Evolutionary conservation across 53 echinoderm and acorn worm genomes (phyloP), one percentile per base, ranked within the genome.

Genomic region (Holothuria scabra): DNA sequence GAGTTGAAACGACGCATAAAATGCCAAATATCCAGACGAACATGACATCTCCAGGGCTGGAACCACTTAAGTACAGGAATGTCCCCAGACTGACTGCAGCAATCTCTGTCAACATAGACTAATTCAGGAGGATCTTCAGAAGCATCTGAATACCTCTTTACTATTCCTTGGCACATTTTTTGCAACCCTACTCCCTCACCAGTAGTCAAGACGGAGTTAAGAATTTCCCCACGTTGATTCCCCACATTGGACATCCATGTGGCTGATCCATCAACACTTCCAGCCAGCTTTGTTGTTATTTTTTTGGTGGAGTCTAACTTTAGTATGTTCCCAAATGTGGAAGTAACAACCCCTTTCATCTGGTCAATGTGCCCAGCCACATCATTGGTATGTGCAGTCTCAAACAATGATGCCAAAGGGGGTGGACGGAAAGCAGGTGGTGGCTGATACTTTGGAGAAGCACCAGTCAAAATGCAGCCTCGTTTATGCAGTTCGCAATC

Each of bases 321-420:
- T n/a, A n/a, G n/a, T n/a, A n/a, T n/a, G n/a, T n/a, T n/a, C n/a
- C n/a, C n/a, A n/a, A n/a, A n/a, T 87, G 13, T 81, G 80, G 56
- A 80, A 68, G 79, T 79, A 79, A 89, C 26, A 26, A 38, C 82
- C 28, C n/a, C n/a, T n/a, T n/a, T n/a, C n/a, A n/a, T n/a, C n/a
- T n/a, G n/a, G n/a, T n/a, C n/a, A n/a, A n/a, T 26, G 81, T 90
- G 33, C 62, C 25, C 29, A 86, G 90, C 0, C 29, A 65, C n/a
- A 82, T 64, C 76, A n/a, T n/a, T n/a, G n/a, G n/a, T n/a, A n/a
- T n/a, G n/a, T n/a, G n/a, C n/a, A n/a, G n/a, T n/a, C n/a, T 90
- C 83, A 49, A 90, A 86, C 90, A 85, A 90, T 49, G 80, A 81
- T 0, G 90, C 90, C 22, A 89, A 65, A 8, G 90, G 81, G 56